Conservation (phyloP, 2,888 invertebrate genomes). For the Troides oblongomaculatus region DNA sequence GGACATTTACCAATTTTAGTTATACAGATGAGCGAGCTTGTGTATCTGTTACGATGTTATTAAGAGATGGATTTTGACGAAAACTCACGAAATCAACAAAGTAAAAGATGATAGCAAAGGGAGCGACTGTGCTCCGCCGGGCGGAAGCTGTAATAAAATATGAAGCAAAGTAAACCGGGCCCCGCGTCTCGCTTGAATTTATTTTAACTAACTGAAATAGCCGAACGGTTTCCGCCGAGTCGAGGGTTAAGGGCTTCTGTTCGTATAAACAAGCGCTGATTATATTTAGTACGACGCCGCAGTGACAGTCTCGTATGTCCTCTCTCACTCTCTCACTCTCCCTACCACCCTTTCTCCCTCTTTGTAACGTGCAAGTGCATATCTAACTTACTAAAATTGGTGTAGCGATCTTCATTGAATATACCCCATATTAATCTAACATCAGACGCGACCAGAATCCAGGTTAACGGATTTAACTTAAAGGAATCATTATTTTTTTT, state of each 20-base stretch:
- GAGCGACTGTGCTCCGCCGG: constrained; percentile 33
- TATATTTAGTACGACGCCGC: constrained; percentile 24
- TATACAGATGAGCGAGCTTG: neutral
- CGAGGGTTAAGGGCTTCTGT: constrained; percentile 38
- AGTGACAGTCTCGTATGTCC: neutral
- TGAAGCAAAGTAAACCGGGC: constrained; percentile 41
- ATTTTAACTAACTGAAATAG: constrained; percentile 48
- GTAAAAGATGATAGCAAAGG: constrained; percentile 9
- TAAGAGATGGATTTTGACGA: neutral
- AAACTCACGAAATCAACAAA: neutral
- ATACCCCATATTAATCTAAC: too few species aligned
- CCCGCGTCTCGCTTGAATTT: constrained; percentile 39
- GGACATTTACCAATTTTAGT: neutral
- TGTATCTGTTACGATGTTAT: neutral
- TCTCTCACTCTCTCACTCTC: neutral
- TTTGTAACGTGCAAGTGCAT: neutral
- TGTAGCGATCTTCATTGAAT: neutral
- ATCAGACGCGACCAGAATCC: too few species aligned
- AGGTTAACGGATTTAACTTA: too few species aligned
- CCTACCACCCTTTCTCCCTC: neutral
- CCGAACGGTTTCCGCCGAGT: constrained; percentile 39
- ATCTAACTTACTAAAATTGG: neutral
- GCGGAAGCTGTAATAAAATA: constrained; percentile 47
- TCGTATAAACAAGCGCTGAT: constrained; percentile 24
- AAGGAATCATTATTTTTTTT: too few species aligned